Conservation (phyloP, 2,797 vertebrate species). For the Synaphobranchus kaupii region DNA sequence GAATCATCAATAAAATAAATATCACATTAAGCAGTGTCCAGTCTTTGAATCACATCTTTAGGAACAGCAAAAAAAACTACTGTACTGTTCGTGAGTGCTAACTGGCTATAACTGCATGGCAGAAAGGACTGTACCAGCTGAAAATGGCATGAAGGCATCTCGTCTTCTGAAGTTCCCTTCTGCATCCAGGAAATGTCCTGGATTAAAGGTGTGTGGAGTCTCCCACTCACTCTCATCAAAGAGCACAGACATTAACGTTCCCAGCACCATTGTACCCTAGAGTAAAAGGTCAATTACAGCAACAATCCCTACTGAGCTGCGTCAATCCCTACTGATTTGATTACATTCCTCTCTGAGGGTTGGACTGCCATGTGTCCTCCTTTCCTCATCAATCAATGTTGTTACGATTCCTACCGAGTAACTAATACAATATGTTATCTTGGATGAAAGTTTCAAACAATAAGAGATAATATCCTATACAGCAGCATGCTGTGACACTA, state of each 20-base stretch:
- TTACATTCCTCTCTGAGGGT: neutral
- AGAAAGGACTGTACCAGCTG: constrained; percentile 24
- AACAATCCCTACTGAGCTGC: too few species aligned
- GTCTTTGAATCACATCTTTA: neutral
- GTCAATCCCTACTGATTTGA: neutral
- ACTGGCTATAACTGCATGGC: neutral
- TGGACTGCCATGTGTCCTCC: neutral
- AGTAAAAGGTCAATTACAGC: neutral
- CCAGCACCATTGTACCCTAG: constrained; percentile 54
- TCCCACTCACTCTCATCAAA: constrained; percentile 59
- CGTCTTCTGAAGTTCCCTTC: constrained; percentile 22
- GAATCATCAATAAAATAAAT: neutral
- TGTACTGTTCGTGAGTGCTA: neutral
- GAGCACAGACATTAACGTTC: constrained; percentile 50
- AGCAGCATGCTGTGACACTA: neutral
- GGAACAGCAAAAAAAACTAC: neutral
- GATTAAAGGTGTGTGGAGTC: constrained; percentile 62
- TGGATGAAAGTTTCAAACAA: neutral
- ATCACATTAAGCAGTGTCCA: neutral
- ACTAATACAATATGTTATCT: neutral
- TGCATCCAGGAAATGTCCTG: constrained; percentile 60
- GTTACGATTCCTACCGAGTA: neutral
- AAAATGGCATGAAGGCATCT: constrained; percentile 32
- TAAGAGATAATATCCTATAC: neutral
- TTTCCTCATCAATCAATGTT: neutral